Percentiles rank a stretch among this genome's conserved stretches.
These are phyloP conservation scores for Marcusenius ussheri DNA, from an alignment of 2,113 vertebrate genomes.

Conservation along the genomic window DNA sequence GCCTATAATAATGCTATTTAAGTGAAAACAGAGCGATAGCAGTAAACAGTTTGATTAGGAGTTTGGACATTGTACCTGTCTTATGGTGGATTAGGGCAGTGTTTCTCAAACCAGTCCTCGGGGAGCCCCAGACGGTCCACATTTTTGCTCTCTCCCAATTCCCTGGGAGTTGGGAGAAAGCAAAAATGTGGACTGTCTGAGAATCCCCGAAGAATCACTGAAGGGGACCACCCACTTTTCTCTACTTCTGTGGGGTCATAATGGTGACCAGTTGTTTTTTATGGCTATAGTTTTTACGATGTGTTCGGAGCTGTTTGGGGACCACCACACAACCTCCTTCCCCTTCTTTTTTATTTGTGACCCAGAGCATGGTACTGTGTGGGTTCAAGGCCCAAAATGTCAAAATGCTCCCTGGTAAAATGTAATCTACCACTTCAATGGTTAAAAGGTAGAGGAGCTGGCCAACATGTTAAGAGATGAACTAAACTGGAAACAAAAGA, in stretches of 20 bases:
- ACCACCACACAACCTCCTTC: constrained; percentile 57
- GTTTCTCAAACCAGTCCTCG: background rate
- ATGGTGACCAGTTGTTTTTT: constrained; percentile 67
- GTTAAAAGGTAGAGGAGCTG: background rate
- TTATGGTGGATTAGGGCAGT: constrained; percentile 30
- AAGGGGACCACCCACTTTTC: constrained; percentile 61
- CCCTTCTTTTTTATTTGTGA: constrained; percentile 47
- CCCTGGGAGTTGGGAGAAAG: background rate
- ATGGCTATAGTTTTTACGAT: constrained; percentile 65
- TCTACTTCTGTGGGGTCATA: constrained; percentile 62
- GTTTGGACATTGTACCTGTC: background rate
- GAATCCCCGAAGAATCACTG: constrained; percentile 8
- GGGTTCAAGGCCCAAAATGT: background rate
- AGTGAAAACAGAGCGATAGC: background rate
- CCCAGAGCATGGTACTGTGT: constrained; percentile 36
- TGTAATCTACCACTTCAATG: background rate
- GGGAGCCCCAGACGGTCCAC: background rate
- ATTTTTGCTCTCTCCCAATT: background rate
- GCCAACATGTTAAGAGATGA: background rate
- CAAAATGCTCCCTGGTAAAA: background rate
- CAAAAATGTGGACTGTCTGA: background rate
- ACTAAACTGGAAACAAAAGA: background rate
- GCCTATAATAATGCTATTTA: background rate
- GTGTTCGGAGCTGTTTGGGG: constrained; percentile 61
- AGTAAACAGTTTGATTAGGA: background rate